These are phyloP conservation scores for Piliocolobus tephrosceles DNA, from an alignment of 2,113 vertebrate genomes.

Conservation along the genomic window DNA sequence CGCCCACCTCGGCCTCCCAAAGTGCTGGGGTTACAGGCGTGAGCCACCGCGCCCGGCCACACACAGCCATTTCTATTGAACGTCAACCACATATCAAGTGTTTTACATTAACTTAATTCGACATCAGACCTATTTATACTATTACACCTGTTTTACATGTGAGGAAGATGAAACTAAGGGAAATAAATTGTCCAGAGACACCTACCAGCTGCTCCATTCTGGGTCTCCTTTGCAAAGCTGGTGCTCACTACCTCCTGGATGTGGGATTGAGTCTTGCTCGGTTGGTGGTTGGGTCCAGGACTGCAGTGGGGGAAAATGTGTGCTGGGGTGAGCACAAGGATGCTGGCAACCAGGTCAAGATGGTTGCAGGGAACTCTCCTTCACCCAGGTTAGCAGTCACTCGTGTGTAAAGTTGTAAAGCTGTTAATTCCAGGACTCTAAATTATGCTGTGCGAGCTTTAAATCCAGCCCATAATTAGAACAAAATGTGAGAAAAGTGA, in stretches of 20 bases:
- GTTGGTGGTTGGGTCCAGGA: not conserved
- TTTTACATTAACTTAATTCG: not conserved
- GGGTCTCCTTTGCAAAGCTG: not conserved
- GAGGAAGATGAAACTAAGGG: not conserved
- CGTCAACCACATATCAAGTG: not conserved
- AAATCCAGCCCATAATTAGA: constrained; percentile 72
- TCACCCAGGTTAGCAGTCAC: not conserved
- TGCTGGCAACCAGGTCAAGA: not conserved
- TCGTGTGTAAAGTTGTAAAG: constrained; percentile 42
- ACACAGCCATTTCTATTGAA: not conserved
- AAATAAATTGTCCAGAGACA: not conserved
- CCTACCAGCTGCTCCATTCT: not conserved
- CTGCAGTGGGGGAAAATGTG: not conserved
- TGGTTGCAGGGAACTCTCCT: not conserved
- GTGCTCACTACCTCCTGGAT: not conserved
- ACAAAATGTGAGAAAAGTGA: constrained; percentile 74
- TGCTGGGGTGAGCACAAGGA: not conserved
- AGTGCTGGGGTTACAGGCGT: too few species aligned
- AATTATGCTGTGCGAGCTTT: constrained; percentile 68
- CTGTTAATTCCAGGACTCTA: constrained; percentile 56
- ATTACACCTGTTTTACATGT: not conserved
- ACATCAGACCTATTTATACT: not conserved
- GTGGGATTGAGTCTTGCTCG: not conserved
- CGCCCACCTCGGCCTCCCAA: accelerated
- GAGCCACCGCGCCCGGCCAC: too few species aligned